phyloP scores from a whole-genome alignment of 2,797 vertebrate species.

The Pantherophis vulpinus region DNA sequence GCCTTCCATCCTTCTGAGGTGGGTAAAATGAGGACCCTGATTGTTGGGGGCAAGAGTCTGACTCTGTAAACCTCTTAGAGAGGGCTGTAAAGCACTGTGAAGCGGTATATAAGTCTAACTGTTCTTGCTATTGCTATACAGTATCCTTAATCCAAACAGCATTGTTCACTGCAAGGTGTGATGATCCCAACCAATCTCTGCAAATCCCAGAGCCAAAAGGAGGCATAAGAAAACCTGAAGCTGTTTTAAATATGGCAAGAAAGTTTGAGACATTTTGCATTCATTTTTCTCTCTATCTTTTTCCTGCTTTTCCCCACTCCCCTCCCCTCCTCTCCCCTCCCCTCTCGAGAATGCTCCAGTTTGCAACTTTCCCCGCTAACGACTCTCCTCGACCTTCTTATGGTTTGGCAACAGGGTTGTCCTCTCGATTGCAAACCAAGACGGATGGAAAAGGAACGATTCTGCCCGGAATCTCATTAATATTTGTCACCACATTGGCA shows the following conservation, averaged over 20 bases:
- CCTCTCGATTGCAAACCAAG: slow-evolving; percentile 69
- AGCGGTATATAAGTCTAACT: too few species aligned
- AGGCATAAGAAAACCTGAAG: not conserved
- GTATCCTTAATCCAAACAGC: not conserved
- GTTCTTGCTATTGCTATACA: too few species aligned
- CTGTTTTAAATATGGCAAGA: not conserved
- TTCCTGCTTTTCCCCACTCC: too few species aligned
- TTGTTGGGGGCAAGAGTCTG: not conserved
- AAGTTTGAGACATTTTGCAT: not conserved
- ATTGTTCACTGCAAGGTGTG: not conserved
- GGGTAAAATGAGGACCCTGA: not conserved
- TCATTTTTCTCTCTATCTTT: not conserved
- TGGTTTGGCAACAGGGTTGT: slow-evolving; percentile 69
- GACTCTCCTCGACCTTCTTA: slow-evolving; percentile 3
- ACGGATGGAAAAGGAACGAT: slow-evolving; percentile 73
- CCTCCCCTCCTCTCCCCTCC: not conserved
- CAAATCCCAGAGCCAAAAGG: not conserved
- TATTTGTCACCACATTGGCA: slow-evolving; percentile 74
- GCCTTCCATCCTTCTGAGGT: not conserved
- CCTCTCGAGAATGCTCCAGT: slow-evolving; percentile 4
- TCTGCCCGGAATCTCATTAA: slow-evolving; percentile 76
- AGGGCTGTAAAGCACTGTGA: too few species aligned
- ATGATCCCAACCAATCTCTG: not conserved
- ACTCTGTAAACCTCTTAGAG: not conserved
- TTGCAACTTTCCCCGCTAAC: not conserved